Evolutionary conservation across 92 coral and sea anemone species (phyloP).

Genomic region (Porites cylindrica): DNA sequence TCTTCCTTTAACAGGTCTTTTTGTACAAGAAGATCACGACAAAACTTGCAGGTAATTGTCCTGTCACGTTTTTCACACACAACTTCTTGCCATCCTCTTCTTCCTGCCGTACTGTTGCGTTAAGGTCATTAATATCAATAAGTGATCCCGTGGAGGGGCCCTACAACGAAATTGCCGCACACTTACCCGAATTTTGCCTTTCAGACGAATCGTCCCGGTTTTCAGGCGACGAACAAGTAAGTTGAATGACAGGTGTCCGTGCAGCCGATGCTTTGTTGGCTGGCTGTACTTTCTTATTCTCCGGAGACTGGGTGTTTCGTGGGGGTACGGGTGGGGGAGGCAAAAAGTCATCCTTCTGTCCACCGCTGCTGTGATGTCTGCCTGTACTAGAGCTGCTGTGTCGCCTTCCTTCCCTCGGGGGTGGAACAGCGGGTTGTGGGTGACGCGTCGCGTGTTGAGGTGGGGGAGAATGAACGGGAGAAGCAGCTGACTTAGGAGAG

Average conservation of each 20-base stretch:
- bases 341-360: constrained; percentile 18
- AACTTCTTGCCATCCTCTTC: too few species aligned
- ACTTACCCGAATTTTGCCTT: constrained; percentile 40
- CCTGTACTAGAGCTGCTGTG: constrained; percentile 8
- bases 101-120: too few species aligned
- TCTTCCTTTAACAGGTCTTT: too few species aligned
- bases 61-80: too few species aligned
- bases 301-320: constrained; percentile 71
- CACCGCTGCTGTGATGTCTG: background rate
- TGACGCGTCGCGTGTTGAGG: constrained; percentile 15
- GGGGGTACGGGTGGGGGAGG: constrained; percentile 96
- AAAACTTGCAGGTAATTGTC: too few species aligned
- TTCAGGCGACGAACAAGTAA: constrained; percentile 74
- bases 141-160: too few species aligned
- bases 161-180: too few species aligned
- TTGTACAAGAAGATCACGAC: too few species aligned
- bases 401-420: constrained; percentile 24
- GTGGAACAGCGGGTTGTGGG: constrained; percentile 8
- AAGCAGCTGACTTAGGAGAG: constrained; percentile 24
- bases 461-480: background rate
- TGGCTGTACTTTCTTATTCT: background rate
- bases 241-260: constrained; percentile 70
- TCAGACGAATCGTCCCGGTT: constrained; percentile 17
- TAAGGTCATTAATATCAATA: too few species aligned
- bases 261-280: constrained; percentile 42